Evolutionary conservation across 2,797 vertebrate species (phyloP).

Genomic region (Protonibea diacanthus): DNA sequence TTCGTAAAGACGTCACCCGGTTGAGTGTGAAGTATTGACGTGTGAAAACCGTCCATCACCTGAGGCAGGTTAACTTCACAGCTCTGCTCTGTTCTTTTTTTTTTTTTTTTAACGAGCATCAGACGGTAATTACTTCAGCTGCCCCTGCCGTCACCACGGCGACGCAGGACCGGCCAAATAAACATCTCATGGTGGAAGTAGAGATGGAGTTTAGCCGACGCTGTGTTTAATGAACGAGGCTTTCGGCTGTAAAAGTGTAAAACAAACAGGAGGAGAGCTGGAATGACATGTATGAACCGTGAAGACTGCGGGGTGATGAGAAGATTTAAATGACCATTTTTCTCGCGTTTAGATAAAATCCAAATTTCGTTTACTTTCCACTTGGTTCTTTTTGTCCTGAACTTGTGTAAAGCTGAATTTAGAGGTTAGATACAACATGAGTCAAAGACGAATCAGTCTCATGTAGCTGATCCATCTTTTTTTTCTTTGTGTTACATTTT

Average conservation of each 20-base stretch:
- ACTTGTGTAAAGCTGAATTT: too few relatives aligned
- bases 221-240: neutral
- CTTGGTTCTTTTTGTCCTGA: too few relatives aligned
- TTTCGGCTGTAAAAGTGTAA: constrained; percentile 17
- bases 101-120: constrained; percentile 10
- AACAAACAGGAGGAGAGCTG: neutral
- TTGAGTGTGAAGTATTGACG: too few relatives aligned
- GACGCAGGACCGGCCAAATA: neutral
- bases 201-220: neutral
- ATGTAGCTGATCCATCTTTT: too few relatives aligned
- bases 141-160: neutral
- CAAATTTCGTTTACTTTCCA: too few relatives aligned
- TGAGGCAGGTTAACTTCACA: neutral
- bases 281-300: neutral
- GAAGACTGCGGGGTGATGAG: too few relatives aligned
- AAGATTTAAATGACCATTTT: too few relatives aligned
- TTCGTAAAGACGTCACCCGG: too few relatives aligned
- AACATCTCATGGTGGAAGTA: constrained; percentile 29
- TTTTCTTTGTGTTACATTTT: too few relatives aligned
- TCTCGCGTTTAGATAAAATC: too few relatives aligned
- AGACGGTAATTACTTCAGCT: constrained; percentile 17
- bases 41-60: neutral
- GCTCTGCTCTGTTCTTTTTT: neutral
- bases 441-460: too few relatives aligned
- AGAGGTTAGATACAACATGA: too few relatives aligned